These are phyloP conservation scores for Myotis lucifugus DNA, from an alignment of 2,113 vertebrate species.

Conservation along the genomic window DNA sequence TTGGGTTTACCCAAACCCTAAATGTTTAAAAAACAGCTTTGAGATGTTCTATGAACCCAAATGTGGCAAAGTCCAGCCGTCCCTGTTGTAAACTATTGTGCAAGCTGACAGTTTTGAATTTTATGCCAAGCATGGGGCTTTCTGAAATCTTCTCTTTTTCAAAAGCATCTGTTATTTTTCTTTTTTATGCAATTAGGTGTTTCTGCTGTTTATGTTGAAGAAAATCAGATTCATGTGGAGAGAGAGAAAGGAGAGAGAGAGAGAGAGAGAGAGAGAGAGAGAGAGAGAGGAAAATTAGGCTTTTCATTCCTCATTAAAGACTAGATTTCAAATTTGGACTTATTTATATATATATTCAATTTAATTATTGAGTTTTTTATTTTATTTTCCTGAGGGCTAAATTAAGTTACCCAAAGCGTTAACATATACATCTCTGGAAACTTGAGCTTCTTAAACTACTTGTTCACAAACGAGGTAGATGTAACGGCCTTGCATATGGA, in stretches of 20 bases:
- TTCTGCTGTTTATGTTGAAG: not conserved
- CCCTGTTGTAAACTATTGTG: conserved; percentile 31
- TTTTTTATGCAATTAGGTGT: conserved; percentile 45
- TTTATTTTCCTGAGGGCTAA: not conserved
- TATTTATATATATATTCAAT: not conserved
- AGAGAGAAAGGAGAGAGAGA: not conserved
- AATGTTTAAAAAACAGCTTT: conserved; percentile 65
- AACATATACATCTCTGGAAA: not conserved
- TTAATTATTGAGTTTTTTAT: not conserved
- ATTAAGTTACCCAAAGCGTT: not conserved
- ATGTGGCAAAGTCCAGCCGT: not conserved
- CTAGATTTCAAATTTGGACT: not conserved
- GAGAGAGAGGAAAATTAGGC: not conserved
- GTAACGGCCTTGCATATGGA: not conserved
- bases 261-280: not conserved
- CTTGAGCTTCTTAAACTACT: not conserved
- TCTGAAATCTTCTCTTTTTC: conserved; percentile 46
- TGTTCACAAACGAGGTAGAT: not conserved
- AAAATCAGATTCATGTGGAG: not conserved
- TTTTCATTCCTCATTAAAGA: not conserved
- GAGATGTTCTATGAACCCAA: conserved; percentile 52
- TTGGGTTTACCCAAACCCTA: conserved; percentile 55
- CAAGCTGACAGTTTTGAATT: conserved; percentile 54
- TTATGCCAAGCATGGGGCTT: conserved; percentile 41
- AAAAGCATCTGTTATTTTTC: conserved; percentile 28